phyloP scores from a whole-genome alignment of 2,797 vertebrate genomes.

The Bradypus variegatus region DNA sequence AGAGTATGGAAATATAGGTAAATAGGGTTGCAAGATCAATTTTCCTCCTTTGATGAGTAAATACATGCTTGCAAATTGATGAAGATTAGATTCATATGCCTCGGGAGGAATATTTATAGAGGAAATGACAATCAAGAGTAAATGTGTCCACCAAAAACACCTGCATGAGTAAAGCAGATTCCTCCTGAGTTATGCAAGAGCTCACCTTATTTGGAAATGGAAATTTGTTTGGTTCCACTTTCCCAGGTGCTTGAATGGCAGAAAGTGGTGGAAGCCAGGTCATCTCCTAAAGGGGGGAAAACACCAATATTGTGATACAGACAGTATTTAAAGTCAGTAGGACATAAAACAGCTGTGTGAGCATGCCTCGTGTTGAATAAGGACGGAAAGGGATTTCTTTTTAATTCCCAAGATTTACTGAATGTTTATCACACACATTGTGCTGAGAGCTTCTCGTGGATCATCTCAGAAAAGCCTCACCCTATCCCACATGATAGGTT shows the following conservation, averaged over 20 bases:
- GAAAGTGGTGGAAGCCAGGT: conserved; percentile 84
- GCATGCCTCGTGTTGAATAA: background rate
- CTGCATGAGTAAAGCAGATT: background rate
- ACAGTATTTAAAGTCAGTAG: background rate
- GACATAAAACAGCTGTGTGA: background rate
- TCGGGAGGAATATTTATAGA: background rate
- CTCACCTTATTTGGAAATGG: conserved; percentile 87
- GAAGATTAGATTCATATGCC: background rate
- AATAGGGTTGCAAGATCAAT: background rate
- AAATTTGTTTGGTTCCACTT: conserved; percentile 83
- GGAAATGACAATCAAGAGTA: background rate
- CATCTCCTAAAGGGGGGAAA: conserved; percentile 85
- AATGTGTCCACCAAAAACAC: background rate
- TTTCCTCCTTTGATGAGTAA: background rate
- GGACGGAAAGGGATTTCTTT: background rate
- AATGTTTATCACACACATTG: no score
- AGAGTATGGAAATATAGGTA: background rate
- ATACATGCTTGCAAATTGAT: background rate
- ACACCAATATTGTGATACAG: conserved; percentile 36
- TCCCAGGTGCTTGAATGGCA: conserved; percentile 84
- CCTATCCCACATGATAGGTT: no score
- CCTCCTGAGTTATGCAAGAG: background rate
- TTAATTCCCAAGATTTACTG: no score
- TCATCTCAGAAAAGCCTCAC: no score
- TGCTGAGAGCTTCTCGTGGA: no score